Percentiles rank a stretch among this genome's conserved stretches.
phyloP scores from a whole-genome alignment of 2,797 vertebrate species.

The Darevskia nairensis region DNA sequence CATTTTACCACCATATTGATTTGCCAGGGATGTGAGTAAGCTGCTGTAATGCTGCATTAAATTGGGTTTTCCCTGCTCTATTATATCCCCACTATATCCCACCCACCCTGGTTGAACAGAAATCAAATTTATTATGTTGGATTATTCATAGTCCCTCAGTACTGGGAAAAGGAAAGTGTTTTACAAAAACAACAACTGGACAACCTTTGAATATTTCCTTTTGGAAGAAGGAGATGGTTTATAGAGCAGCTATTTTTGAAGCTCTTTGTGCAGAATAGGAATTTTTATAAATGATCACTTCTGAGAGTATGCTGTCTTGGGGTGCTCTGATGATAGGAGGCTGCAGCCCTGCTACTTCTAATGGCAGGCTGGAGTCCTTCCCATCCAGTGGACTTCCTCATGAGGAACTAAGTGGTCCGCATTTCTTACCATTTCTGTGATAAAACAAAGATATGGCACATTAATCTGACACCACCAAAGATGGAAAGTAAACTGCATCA shows the following conservation, averaged over 20 bases:
- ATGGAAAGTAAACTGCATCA: neutral
- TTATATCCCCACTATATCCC: neutral
- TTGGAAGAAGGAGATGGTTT: neutral
- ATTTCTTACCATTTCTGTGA: neutral
- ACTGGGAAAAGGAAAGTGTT: neutral
- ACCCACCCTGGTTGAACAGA: neutral
- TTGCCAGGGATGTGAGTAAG: neutral
- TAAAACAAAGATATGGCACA: neutral
- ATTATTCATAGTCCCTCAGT: neutral
- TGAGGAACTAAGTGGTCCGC: neutral
- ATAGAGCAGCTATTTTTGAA: neutral
- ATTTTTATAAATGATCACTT: neutral
- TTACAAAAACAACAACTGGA: neutral
- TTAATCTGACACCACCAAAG: no score
- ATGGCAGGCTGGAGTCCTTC: neutral
- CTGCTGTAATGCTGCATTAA: neutral
- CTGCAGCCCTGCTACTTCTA: neutral
- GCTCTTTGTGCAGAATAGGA: neutral
- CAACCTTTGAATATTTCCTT: neutral
- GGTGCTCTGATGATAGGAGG: neutral
- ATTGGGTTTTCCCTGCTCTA: neutral
- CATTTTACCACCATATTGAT: neutral
- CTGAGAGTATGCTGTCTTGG: neutral
- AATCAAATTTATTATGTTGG: neutral
- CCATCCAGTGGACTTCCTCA: neutral